phyloP scores from a whole-genome alignment of 35 echinoderm and acorn worm species.

The Lytechinus pictus region DNA sequence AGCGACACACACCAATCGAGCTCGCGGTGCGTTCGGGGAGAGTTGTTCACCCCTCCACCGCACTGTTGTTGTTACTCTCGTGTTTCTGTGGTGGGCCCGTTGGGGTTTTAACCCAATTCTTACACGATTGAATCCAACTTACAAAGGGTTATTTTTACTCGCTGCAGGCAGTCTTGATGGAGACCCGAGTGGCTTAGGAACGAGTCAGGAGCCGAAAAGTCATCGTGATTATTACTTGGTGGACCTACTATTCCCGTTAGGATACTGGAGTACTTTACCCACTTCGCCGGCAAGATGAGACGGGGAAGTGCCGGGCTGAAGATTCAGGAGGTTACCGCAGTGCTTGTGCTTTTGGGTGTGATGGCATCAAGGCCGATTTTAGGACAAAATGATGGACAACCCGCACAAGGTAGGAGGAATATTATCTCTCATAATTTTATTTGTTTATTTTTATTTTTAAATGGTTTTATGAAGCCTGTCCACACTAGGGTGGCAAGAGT shows the following conservation, averaged over 20 bases:
- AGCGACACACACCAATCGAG: background rate
- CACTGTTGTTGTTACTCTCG: background rate
- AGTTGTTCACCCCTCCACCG: constrained; percentile 23
- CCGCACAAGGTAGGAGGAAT: background rate
- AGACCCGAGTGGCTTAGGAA: constrained; percentile 51
- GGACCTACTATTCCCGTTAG: background rate
- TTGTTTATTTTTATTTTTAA: too few species aligned
- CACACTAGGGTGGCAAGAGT: too few species aligned
- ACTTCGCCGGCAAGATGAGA: constrained; percentile 13
- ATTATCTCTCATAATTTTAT: background rate
- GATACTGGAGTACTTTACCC: constrained; percentile 41
- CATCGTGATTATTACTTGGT: constrained; percentile 46
- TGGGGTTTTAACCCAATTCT: constrained; percentile 56
- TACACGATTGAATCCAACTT: constrained; percentile 36
- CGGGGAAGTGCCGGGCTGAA: constrained; percentile 29
- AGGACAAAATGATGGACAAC: background rate
- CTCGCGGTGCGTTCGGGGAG: constrained; percentile 28
- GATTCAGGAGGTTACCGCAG: constrained; percentile 20
- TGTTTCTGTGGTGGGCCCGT: background rate
- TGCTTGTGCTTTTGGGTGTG: background rate
- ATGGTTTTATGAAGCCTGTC: too few species aligned
- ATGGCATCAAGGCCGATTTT: background rate
- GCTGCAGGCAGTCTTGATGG: constrained; percentile 53
- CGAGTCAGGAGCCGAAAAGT: constrained; percentile 40
- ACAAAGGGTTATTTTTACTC: constrained; percentile 59